Evolutionary conservation across 1,140 invertebrate species (phyloP).

Genomic region (Trachymyrmex cornetzi): DNA sequence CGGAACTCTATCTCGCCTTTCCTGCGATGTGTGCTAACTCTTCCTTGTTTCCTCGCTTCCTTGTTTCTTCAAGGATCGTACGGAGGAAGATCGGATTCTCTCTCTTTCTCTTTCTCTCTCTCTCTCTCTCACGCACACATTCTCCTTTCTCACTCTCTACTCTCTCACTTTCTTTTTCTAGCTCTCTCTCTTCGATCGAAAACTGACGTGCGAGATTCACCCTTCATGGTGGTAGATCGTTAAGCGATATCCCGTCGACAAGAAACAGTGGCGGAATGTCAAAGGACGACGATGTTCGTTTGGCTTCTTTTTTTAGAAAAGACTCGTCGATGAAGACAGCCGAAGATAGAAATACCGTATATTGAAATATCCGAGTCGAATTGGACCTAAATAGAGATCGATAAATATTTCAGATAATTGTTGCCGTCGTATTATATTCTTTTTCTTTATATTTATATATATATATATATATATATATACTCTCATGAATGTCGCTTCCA

Average conservation of each 20-base stretch:
- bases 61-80: conserved; percentile 58
- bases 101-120: background rate
- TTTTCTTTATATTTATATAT: background rate
- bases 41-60: conserved; percentile 37
- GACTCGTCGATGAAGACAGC: background rate
- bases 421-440: background rate
- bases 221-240: conserved; percentile 42
- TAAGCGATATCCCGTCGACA: conserved; percentile 62
- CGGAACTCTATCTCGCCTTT: conserved; percentile 36
- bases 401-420: conserved; percentile 38
- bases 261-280: conserved; percentile 39
- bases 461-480: too few species aligned
- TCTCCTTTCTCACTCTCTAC: background rate
- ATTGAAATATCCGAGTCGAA: conserved; percentile 21
- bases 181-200: background rate
- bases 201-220: conserved; percentile 42
- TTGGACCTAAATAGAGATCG: background rate
- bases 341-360: conserved; percentile 32
- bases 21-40: conserved; percentile 35
- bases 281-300: conserved; percentile 28
- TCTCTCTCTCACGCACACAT: too few species aligned
- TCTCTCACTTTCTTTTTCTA: background rate
- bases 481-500: background rate
- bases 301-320: conserved; percentile 28
- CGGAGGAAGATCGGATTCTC: conserved; percentile 37